phyloP scores from a whole-genome alignment of 2,113 vertebrate species.

The Thinocorus orbignyianus region DNA sequence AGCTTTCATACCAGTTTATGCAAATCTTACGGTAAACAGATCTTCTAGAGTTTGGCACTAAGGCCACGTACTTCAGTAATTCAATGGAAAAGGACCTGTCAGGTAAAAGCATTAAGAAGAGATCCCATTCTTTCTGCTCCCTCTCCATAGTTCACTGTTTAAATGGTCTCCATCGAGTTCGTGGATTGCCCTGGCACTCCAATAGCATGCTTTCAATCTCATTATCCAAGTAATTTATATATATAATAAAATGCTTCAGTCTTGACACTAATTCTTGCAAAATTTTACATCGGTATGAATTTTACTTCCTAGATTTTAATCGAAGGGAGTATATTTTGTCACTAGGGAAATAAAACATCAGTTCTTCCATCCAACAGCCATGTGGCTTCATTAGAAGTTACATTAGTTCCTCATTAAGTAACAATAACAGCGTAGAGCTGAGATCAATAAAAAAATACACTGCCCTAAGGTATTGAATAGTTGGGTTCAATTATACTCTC shows the following conservation, averaged over 20 bases:
- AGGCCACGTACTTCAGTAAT: background rate
- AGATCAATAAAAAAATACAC: constrained; percentile 67
- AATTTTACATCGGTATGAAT: constrained; percentile 65
- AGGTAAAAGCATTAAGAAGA: background rate
- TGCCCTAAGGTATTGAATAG: constrained; percentile 40
- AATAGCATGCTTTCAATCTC: constrained; percentile 11
- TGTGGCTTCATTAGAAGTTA: constrained; percentile 72
- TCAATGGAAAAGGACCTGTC: background rate
- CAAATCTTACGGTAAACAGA: background rate
- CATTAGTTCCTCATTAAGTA: constrained; percentile 74
- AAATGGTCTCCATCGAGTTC: background rate
- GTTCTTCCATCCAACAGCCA: constrained; percentile 55
- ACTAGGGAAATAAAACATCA: constrained; percentile 66
- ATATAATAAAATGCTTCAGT: constrained; percentile 40
- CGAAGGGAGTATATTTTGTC: constrained; percentile 59
- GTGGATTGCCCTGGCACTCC: background rate
- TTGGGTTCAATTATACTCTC: constrained; percentile 57
- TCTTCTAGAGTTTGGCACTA: background rate
- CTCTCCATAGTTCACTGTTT: background rate
- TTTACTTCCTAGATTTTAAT: constrained; percentile 70
- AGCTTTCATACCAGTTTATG: background rate
- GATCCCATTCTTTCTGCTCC: background rate
- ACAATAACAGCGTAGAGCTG: constrained; percentile 62
- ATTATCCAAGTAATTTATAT: constrained; percentile 43
- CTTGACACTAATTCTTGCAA: constrained; percentile 42